A percentile compares a stretch with the other conserved stretches of the same genome.
phyloP scores from a whole-genome alignment of 1,140 invertebrate species.

The Hycleus phaleratus region DNA sequence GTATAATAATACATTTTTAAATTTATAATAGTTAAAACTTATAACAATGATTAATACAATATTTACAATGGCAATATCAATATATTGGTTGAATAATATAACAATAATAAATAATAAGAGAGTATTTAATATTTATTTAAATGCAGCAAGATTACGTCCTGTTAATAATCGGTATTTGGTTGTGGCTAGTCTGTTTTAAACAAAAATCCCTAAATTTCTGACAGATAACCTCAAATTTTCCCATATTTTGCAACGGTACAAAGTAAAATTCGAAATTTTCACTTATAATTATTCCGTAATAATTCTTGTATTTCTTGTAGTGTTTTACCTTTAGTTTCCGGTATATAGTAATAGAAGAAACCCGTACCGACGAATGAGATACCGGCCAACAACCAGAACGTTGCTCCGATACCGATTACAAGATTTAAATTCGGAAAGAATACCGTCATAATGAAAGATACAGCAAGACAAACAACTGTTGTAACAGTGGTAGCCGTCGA shows the following conservation, averaged over 20 bases:
- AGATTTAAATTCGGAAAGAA: conserved; percentile 53
- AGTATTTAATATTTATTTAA: not conserved
- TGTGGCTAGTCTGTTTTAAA: not conserved
- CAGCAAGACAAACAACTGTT: conserved; percentile 64
- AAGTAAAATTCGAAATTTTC: not conserved
- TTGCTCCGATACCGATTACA: conserved; percentile 55
- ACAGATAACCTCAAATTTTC: not conserved
- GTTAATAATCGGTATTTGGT: not conserved
- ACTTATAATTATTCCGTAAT: not conserved
- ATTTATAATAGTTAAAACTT: too few species aligned
- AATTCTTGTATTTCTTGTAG: conserved; percentile 43
- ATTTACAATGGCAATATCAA: too few species aligned
- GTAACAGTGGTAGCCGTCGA: conserved; percentile 62
- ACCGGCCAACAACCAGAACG: conserved; percentile 70
- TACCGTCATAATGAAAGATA: conserved; percentile 69
- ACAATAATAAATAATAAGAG: not conserved
- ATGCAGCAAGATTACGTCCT: not conserved
- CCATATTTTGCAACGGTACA: not conserved
- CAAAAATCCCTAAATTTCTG: not conserved
- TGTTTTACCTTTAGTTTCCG: conserved; percentile 73
- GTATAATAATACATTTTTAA: too few species aligned
- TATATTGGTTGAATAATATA: too few species aligned
- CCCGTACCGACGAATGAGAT: conserved; percentile 53
- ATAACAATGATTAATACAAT: too few species aligned
- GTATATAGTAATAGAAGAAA: conserved; percentile 53